Evolutionary conservation across 2,888 invertebrate genomes (phyloP), one percentile per base, ranked within the genome.

Genomic region (Chrysotoxum bicinctum): DNA sequence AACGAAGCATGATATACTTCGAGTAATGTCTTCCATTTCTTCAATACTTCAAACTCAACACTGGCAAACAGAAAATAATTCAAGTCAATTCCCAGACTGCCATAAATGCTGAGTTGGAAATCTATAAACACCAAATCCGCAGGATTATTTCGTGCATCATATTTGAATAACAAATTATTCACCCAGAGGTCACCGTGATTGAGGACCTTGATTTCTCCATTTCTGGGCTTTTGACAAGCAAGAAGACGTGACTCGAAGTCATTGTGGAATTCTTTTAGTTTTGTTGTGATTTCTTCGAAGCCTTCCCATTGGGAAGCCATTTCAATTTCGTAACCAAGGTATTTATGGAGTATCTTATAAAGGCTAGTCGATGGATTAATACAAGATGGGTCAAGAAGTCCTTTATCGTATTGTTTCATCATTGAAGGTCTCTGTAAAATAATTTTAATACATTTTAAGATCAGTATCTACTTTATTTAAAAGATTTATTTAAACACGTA

Each of bases 171-270:
- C 88, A 93, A 90, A 88, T 93, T 93, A 83, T 93, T 93, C 0
- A 92, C 87, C 93, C 93, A 93, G 4, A 93, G 88, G 89, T 93
- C 93, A 1, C 93, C 93, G 83, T 93, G 93, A 66, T 91, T 92
- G 14, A 93, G 88, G 2, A 93, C 93, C 64, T 92, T 91, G 37
- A 90, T 76, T 1, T 87, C 80, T 0, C 87, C 83, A 6, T 88
- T 76, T 7, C 82, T 82, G 0, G 88, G 78, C 7, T 54, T 52
- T n/a, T 85, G 84, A 43, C 78, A 70, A 6, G 70, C 43, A 69
- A 88, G 26, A 0, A 90, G 88, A 2, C 88, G 56, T 10, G 85
- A 30, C 7, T 72, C 70, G 2, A 91, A 88, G 32, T 89, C 87
- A 4, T 73, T 70, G 12, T 87, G 40, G 60, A 92, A 87, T 19